These are phyloP conservation scores for Sinotaia quadrata DNA, from an alignment of 2,888 invertebrate species.

Conservation along the genomic window DNA sequence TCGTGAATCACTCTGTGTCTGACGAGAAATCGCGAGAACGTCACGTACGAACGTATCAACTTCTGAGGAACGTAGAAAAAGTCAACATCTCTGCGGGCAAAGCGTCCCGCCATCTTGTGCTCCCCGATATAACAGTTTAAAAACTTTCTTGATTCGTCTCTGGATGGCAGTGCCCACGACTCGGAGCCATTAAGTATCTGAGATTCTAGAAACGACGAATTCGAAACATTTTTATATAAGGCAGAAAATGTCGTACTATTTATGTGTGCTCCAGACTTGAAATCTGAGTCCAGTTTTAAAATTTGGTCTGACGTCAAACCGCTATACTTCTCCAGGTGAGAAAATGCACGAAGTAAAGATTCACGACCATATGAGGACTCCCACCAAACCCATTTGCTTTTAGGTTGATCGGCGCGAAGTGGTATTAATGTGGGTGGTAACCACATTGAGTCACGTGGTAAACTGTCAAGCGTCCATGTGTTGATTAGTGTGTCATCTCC, in stretches of 20 bases:
- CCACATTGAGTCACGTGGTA: conserved; percentile 21
- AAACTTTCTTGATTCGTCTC: not conserved
- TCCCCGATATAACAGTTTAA: not conserved
- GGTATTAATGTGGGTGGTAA: conserved; percentile 1
- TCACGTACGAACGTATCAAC: not conserved
- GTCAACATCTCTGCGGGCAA: conserved; percentile 12
- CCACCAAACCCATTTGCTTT: conserved; percentile 1
- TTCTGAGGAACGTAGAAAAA: conserved; percentile 20
- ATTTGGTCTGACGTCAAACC: not conserved
- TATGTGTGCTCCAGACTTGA: too few species aligned
- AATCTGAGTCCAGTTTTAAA: too few species aligned
- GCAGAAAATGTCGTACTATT: too few species aligned
- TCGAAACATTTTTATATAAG: too few species aligned
- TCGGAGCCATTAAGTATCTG: not conserved
- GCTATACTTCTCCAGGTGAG: not conserved
- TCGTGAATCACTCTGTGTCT: conserved; percentile 1
- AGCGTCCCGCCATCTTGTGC: not conserved
- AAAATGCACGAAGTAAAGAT: conserved; percentile 1
- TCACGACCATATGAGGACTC: not conserved
- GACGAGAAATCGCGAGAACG: conserved; percentile 1
- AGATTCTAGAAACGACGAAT: too few species aligned
- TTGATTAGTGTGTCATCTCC: conserved; percentile 26
- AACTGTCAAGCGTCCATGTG: conserved; percentile 13
- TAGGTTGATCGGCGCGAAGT: not conserved
- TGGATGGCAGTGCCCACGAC: not conserved